These are phyloP conservation scores for Eilema caniola DNA, from an alignment of 2,888 invertebrate species.

Conservation along the genomic window DNA sequence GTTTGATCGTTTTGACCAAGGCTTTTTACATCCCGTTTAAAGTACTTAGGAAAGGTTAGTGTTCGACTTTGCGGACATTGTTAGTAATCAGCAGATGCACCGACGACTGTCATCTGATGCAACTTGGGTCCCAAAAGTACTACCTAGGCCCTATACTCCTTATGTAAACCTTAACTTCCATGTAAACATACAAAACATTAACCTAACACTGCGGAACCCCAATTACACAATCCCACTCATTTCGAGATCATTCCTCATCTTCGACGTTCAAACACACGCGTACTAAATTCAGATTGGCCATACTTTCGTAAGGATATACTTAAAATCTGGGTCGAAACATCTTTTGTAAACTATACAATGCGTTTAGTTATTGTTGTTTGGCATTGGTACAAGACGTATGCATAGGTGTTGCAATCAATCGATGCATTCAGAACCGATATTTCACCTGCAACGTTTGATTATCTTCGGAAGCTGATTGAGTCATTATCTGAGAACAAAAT, in stretches of 20 bases:
- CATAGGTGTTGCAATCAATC: constrained; percentile 29
- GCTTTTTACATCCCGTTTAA: no score
- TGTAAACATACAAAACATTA: no score
- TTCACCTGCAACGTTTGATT: constrained; percentile 18
- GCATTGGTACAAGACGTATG: background rate
- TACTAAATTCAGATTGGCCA: constrained; percentile 40
- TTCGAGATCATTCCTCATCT: constrained; percentile 11
- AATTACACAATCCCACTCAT: constrained; percentile 14
- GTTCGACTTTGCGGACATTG: no score
- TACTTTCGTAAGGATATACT: constrained; percentile 47
- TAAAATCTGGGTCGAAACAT: constrained; percentile 3
- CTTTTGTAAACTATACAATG: constrained; percentile 44
- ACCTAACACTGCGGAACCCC: constrained; percentile 12
- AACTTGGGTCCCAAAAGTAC: no score
- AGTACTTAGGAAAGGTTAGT: no score
- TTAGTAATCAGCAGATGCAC: no score
- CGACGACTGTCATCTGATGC: no score
- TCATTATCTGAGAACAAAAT: constrained; percentile 27
- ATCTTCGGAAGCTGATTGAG: constrained; percentile 19
- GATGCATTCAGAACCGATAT: constrained; percentile 11
- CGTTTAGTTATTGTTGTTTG: background rate
- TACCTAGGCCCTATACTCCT: no score
- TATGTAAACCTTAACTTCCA: no score
- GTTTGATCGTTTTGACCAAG: no score
- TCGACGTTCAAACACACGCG: constrained; percentile 17